Evolutionary conservation across 2,797 vertebrate species (phyloP), one percentile per base, ranked within the genome.

Genomic region (Myotis findleyi): DNA sequence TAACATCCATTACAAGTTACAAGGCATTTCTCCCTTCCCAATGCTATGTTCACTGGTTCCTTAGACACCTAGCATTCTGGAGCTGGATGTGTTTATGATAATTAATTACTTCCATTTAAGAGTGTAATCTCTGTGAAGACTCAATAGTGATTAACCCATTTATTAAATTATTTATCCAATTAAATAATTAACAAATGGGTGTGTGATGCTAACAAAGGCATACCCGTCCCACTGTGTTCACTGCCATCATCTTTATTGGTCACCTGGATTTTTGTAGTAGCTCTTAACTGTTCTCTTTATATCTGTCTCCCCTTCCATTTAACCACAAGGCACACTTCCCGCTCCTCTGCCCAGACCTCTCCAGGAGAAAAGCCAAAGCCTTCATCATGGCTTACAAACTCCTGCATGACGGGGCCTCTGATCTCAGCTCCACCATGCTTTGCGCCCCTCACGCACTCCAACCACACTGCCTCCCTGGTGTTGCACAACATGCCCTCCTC

Each of bases 251-350:
- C 66, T 89, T 38, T 13, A 21, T 84, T 7, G 25, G 8, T 49
- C n/a, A 51, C 44, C 33, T 41, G 30, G 25, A 72, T 41, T 87
- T 97, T 55, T 91, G 5, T 49, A 72, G 44, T 87, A 82, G 57
- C 49, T 69, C 51, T 79, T 84, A 73, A 14, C 23, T 30, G 17
- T 57, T 87, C 66, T 84, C 30, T 41, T 66, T 71, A 11, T 23
- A 41, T 81, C 44, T 38, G 25, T 57, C 51, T 71, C 33, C 20
- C 9, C 25, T 90, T 75, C 85, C 25, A 44, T 27, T 53, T 85
- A 68, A 41, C 92, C 91, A 13, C 47, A 27, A 71, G 41, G 38
- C n/a, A 5, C 57, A 53, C 53, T 71, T 53, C 27, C 33, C 3
- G 7, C 55, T 81, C 27, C n/a, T 94, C 59, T 73, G 17, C 68